phyloP scores from a whole-genome alignment of 2,888 invertebrate genomes.

The Meteorus colon region DNA sequence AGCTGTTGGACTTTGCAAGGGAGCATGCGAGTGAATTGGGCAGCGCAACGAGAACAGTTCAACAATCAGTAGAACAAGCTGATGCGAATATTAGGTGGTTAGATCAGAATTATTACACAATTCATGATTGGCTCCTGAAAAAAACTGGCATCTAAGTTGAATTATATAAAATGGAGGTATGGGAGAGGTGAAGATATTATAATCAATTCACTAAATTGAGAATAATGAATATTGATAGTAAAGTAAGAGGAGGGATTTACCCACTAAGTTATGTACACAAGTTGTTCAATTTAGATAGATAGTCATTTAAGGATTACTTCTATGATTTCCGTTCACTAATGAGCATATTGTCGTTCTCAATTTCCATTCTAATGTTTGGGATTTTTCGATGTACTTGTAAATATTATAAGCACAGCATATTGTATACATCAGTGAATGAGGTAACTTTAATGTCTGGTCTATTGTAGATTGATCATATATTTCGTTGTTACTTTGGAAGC shows the following conservation, averaged over 20 bases:
- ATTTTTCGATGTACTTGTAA: slow-evolving; percentile 60
- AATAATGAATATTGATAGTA: slow-evolving; percentile 7
- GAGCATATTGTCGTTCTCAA: neutral
- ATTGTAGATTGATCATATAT: slow-evolving; percentile 12
- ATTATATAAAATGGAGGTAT: neutral
- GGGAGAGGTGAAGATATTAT: neutral
- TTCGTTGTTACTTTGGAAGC: neutral
- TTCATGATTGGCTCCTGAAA: slow-evolving; percentile 82
- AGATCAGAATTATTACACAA: slow-evolving; percentile 82
- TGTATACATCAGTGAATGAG: slow-evolving; percentile 45
- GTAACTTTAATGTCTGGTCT: slow-evolving; percentile 21
- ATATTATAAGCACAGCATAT: slow-evolving; percentile 55
- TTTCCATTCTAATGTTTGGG: slow-evolving; percentile 29
- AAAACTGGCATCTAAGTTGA: slow-evolving; percentile 57
- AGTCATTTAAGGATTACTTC: slow-evolving; percentile 7
- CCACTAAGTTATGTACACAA: neutral
- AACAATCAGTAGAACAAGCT: slow-evolving; percentile 87
- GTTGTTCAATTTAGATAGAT: slow-evolving; percentile 26
- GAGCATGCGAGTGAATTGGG: slow-evolving; percentile 81
- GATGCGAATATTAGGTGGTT: slow-evolving; percentile 91
- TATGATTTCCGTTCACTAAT: slow-evolving; percentile 4
- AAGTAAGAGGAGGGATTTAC: neutral
- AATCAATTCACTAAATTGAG: neutral
- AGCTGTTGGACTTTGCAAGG: slow-evolving; percentile 82
- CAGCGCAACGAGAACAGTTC: slow-evolving; percentile 79